Percentiles rank a stretch among this genome's conserved stretches.
phyloP scores from a whole-genome alignment of 2,888 invertebrate genomes.

The Pachymerium ferrugineum region DNA sequence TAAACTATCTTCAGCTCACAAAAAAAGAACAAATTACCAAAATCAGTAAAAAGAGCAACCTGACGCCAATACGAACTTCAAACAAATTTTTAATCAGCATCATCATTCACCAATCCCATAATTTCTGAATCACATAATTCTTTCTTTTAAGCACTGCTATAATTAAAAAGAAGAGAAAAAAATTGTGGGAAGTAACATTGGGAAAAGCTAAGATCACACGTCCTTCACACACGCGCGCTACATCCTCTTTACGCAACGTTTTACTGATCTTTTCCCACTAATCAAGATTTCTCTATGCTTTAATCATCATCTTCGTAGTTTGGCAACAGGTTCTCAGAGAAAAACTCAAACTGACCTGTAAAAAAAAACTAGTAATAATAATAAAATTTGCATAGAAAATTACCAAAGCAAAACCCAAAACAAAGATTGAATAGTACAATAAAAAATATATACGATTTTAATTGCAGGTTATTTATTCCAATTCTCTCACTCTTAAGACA shows the following conservation, averaged over 20 bases:
- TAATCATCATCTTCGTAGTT: not conserved
- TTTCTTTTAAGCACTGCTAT: too few relatives aligned
- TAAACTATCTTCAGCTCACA: too few relatives aligned
- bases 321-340: not conserved
- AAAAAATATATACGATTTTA: not conserved
- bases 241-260: not conserved
- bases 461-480: not conserved
- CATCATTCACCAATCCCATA: too few relatives aligned
- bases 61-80: too few relatives aligned
- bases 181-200: conserved; percentile 2
- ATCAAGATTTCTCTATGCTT: not conserved
- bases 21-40: too few relatives aligned
- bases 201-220: conserved; percentile 18
- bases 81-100: too few relatives aligned
- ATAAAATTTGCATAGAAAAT: not conserved
- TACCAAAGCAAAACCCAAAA: not conserved
- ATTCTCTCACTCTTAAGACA: too few relatives aligned
- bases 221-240: conserved; percentile 12
- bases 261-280: not conserved
- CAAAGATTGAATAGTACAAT: too few relatives aligned
- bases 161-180: too few relatives aligned
- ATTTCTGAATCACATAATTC: too few relatives aligned
- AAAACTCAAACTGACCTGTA: not conserved
- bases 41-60: too few relatives aligned
- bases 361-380: not conserved